A percentile compares a stretch with the other conserved stretches of the same genome.
These are phyloP conservation scores for Molorchus minor DNA, from an alignment of 2,888 invertebrate species.

Conservation along the genomic window DNA sequence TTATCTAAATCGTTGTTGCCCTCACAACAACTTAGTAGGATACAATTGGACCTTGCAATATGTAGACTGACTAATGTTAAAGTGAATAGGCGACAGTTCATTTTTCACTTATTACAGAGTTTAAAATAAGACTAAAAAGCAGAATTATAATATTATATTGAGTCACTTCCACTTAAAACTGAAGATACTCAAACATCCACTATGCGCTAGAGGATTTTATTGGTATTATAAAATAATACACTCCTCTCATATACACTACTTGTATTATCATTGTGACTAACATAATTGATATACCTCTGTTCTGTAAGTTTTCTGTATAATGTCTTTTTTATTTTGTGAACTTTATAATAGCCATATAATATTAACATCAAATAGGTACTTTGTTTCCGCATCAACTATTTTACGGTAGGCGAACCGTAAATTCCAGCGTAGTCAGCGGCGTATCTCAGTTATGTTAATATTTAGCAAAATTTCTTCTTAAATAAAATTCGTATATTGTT, in stretches of 20 bases:
- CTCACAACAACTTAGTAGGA: conserved; percentile 33
- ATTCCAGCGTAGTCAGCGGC: conserved; percentile 42
- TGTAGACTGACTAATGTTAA: conserved; percentile 31
- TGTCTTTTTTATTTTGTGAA: conserved; percentile 49
- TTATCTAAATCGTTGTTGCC: conserved; percentile 41
- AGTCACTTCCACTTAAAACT: conserved; percentile 23
- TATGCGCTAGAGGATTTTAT: too few species aligned
- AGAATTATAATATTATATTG: conserved; percentile 25
- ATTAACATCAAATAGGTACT: conserved; percentile 60
- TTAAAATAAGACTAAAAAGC: conserved; percentile 20
- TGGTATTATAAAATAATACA: too few species aligned
- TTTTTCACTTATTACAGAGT: conserved; percentile 34
- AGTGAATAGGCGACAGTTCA: conserved; percentile 38
- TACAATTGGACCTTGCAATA: conserved; percentile 5
- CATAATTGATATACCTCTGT: too few species aligned
- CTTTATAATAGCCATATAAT: conserved; percentile 52
- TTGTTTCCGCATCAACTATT: conserved; percentile 59
- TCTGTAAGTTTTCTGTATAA: too few species aligned
- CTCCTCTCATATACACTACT: too few species aligned
- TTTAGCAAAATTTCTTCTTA: too few species aligned
- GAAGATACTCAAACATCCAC: too few species aligned
- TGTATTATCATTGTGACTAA: too few species aligned
- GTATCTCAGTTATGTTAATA: too few species aligned
- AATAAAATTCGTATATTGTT: too few species aligned
- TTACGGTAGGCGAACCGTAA: conserved; percentile 46